phyloP scores from a whole-genome alignment of 2,797 vertebrate genomes.

The Odontamblyopus rebecca region DNA sequence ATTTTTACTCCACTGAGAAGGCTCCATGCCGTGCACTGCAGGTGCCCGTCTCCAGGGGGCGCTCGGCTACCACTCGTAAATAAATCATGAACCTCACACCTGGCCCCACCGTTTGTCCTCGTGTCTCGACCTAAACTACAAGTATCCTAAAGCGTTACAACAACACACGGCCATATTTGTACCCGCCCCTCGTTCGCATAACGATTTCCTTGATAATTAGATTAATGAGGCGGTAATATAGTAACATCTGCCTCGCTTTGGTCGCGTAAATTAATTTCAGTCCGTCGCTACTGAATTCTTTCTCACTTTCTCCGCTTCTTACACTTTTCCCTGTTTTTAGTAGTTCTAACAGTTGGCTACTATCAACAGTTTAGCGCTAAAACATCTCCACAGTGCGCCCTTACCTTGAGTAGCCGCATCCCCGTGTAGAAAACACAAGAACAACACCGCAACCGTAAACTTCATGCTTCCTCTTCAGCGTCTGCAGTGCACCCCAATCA shows the following conservation, averaged over 20 bases:
- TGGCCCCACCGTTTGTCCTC: constrained; percentile 45
- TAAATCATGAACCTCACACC: constrained; percentile 49
- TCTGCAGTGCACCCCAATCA: constrained; percentile 11
- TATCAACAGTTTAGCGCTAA: constrained; percentile 22
- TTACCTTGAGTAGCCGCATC: constrained; percentile 59
- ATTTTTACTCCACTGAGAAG: not conserved
- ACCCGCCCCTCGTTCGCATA: not conserved
- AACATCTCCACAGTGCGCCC: constrained; percentile 7
- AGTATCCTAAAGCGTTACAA: constrained; percentile 9
- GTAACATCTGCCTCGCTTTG: not conserved
- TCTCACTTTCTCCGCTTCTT: not conserved
- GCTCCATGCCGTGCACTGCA: not conserved
- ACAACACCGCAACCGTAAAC: constrained; percentile 61
- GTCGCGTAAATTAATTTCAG: constrained; percentile 4
- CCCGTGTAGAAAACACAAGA: constrained; percentile 45
- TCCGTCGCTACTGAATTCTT: not conserved
- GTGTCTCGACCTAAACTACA: constrained; percentile 1
- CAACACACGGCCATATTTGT: not conserved
- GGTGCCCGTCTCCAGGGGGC: constrained; percentile 47
- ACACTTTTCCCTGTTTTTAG: not conserved
- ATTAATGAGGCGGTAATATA: not conserved
- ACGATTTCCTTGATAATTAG: not conserved
- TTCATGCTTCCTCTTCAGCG: constrained; percentile 56
- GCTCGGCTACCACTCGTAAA: constrained; percentile 48
- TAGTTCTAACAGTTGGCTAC: not conserved